These are phyloP conservation scores for Volucella inanis DNA, from an alignment of 2,888 invertebrate genomes.

Conservation along the genomic window DNA sequence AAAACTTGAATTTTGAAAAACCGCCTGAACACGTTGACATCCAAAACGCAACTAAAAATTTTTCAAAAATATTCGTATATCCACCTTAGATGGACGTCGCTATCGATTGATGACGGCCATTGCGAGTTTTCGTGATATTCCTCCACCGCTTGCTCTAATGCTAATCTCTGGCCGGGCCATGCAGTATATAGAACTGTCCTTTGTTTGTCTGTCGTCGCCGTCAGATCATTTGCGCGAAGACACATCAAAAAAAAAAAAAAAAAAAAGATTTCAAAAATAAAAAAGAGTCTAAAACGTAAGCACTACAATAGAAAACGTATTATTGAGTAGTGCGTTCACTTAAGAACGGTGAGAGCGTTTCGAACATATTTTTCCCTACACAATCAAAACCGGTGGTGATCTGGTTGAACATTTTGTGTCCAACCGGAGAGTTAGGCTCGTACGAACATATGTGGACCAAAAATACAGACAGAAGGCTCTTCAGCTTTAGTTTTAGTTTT, in stretches of 20 bases:
- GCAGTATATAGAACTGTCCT: constrained; percentile 53
- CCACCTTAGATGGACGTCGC: constrained; percentile 82
- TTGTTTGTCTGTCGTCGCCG: constrained; percentile 57
- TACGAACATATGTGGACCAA: constrained; percentile 30
- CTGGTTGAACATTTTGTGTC: constrained; percentile 50
- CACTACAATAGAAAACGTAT: constrained; percentile 67
- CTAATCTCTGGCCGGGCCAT: constrained; percentile 1
- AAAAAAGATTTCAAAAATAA: constrained; percentile 33
- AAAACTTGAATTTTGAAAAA: constrained; percentile 7
- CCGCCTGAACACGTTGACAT: constrained; percentile 82
- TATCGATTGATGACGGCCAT: constrained; percentile 57
- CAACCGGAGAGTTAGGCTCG: constrained; percentile 43
- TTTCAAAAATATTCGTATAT: constrained; percentile 77
- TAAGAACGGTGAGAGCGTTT: constrained; percentile 36
- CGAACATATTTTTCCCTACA: constrained; percentile 54
- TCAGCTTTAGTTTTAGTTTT: background rate
- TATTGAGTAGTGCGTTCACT: constrained; percentile 35
- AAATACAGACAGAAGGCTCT: constrained; percentile 62
- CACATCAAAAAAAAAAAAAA: constrained; percentile 45
- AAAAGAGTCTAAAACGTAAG: background rate
- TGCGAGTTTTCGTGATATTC: constrained; percentile 25
- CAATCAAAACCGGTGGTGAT: constrained; percentile 54
- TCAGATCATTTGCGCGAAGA: constrained; percentile 51
- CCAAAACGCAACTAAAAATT: constrained; percentile 83
- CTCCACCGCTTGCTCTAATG: constrained; percentile 47